A percentile compares a stretch with the other conserved stretches of the same genome.
Conservation (phyloP, 2,797 vertebrate genomes). For the Poeciliopsis gracilis region DNA sequence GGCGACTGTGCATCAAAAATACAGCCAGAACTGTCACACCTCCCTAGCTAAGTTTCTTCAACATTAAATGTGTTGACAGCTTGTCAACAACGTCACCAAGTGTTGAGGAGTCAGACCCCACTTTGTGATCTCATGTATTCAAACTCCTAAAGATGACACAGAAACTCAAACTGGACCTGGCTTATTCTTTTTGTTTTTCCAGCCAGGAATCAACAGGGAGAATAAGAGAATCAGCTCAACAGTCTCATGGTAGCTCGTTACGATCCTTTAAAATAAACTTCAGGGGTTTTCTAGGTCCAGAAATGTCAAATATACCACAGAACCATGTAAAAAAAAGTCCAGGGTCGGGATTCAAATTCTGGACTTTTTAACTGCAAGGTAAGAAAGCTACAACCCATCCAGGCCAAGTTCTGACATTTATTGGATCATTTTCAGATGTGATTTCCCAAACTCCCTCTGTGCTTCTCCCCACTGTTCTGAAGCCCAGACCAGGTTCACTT, state of each 20-base stretch:
- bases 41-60: constrained; percentile 8
- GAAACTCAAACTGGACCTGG: background rate
- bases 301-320: background rate
- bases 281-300: background rate
- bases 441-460: background rate
- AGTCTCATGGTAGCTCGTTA: background rate
- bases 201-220: constrained; percentile 4
- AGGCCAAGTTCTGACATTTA: background rate
- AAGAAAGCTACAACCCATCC: background rate
- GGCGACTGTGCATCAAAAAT: constrained; percentile 49
- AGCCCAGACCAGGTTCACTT: background rate
- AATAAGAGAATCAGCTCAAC: background rate
- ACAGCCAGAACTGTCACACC: background rate
- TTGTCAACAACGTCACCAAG: constrained; percentile 29
- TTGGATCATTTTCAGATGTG: background rate
- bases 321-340: background rate
- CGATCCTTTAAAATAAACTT: background rate
- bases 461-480: background rate
- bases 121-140: constrained; percentile 8
- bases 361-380: background rate
- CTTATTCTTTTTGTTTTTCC: constrained; percentile 9
- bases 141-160: background rate
- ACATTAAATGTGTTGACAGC: constrained; percentile 45
- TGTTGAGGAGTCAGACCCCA: constrained; percentile 26
- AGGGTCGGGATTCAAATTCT: background rate